These are phyloP conservation scores for Semotilus atromaculatus DNA, from an alignment of 2,797 vertebrate genomes.

Conservation along the genomic window DNA sequence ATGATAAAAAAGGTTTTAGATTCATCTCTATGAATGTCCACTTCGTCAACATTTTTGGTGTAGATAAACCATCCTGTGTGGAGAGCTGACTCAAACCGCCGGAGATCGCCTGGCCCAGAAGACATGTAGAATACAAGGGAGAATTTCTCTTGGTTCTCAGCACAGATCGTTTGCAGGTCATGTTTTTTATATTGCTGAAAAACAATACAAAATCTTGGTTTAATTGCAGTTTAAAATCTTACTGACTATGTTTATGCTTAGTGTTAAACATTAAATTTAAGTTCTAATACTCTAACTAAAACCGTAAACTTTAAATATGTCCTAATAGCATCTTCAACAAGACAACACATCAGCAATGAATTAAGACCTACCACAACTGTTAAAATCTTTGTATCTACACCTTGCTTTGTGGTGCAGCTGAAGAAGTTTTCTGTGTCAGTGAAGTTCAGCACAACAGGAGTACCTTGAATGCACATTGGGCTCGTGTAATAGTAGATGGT, in stretches of 20 bases:
- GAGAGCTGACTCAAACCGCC: constrained; percentile 75
- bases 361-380: constrained; percentile 70
- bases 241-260: background rate
- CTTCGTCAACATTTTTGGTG: constrained; percentile 39
- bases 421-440: constrained; percentile 73
- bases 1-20: constrained; percentile 2
- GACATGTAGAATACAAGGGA: constrained; percentile 81
- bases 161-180: constrained; percentile 69
- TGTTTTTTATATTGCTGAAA: constrained; percentile 67
- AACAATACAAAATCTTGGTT: background rate
- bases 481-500: constrained; percentile 79
- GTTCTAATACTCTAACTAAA: background rate
- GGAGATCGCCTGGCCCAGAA: background rate
- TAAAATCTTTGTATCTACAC: constrained; percentile 49
- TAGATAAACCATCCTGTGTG: constrained; percentile 77
- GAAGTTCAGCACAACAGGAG: constrained; percentile 79
- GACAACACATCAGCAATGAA: background rate
- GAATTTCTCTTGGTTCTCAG: constrained; percentile 60
- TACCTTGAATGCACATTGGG: constrained; percentile 50
- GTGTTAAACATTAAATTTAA: background rate
- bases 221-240: background rate
- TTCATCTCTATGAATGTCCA: background rate
- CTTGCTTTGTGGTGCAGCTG: constrained; percentile 63
- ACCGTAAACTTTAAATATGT: background rate
- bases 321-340: background rate